Evolutionary conservation across 37 sponge, comb jelly and placozoan genomes (phyloP).

Genomic region (Haliclona indistincta): DNA sequence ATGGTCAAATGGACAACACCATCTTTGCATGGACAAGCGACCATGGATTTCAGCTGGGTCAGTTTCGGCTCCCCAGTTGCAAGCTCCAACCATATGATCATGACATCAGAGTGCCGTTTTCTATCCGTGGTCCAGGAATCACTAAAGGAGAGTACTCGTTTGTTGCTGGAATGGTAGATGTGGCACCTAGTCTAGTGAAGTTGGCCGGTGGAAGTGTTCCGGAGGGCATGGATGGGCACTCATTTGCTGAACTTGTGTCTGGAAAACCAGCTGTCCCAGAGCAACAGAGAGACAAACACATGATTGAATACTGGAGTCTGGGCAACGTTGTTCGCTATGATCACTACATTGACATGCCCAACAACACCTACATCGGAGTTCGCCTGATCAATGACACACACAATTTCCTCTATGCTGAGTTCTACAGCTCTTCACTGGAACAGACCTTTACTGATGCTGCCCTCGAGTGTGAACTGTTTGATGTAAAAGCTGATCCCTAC

Average conservation of each 20-base stretch:
- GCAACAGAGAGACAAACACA: constrained; percentile 4
- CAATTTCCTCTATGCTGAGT: constrained; percentile 37
- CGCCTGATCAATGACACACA: constrained; percentile 32
- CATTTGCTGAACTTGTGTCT: constrained; percentile 40
- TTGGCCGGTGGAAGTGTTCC: constrained; percentile 62
- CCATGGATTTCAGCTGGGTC: constrained; percentile 83
- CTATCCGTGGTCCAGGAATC: constrained; percentile 60
- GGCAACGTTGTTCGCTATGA: constrained; percentile 27
- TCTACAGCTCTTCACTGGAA: constrained; percentile 5
- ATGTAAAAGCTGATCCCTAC: constrained; percentile 43
- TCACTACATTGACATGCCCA: constrained; percentile 43
- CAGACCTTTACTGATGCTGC: not conserved
- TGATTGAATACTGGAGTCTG: constrained; percentile 52
- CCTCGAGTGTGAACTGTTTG: constrained; percentile 42
- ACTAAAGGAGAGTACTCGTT: constrained; percentile 11
- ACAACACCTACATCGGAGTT: constrained; percentile 53
- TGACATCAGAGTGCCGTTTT: constrained; percentile 66
- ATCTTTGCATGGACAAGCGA: constrained; percentile 76
- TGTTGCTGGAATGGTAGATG: constrained; percentile 74
- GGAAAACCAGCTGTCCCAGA: not conserved
- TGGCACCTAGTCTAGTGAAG: constrained; percentile 58
- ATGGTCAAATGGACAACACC: constrained; percentile 57
- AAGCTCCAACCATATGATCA: constrained; percentile 81
- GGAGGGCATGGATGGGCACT: constrained; percentile 63
- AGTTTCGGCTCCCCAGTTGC: constrained; percentile 66